These are phyloP conservation scores for Panzeria rudis DNA, from an alignment of 2,888 invertebrate species.

Conservation along the genomic window DNA sequence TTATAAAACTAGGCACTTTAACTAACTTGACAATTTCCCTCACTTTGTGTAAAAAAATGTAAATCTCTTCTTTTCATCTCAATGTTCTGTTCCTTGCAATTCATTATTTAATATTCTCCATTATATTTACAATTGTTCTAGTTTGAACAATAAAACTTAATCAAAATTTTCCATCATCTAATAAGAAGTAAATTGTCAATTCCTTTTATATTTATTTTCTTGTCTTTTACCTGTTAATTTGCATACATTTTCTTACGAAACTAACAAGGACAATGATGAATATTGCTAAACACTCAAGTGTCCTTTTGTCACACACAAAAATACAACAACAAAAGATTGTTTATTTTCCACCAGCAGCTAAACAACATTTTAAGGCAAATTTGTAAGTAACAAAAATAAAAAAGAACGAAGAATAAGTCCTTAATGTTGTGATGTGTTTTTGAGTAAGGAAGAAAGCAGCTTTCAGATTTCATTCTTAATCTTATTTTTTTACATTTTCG, in stretches of 20 bases:
- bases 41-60: background rate
- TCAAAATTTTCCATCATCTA: conserved; percentile 17
- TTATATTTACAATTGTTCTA: conserved; percentile 14
- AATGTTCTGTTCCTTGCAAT: background rate
- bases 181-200: conserved; percentile 59
- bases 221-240: conserved; percentile 61
- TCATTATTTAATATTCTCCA: background rate
- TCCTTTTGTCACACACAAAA: conserved; percentile 10
- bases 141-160: conserved; percentile 26
- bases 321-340: conserved; percentile 2
- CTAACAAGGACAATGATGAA: conserved; percentile 19
- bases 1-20: no score
- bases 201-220: conserved; percentile 13
- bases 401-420: background rate
- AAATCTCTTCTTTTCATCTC: background rate
- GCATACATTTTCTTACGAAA: conserved; percentile 46
- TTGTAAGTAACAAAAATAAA: background rate
- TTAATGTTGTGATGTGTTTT: conserved; percentile 20
- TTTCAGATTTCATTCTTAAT: conserved; percentile 14
- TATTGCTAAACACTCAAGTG: conserved; percentile 11
- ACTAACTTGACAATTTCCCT: no score
- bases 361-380: conserved; percentile 9
- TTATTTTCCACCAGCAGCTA: conserved; percentile 16
- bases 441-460: background rate
- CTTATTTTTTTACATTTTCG: background rate